These are phyloP conservation scores for Lasioglossum oenotherae DNA, from an alignment of 2,888 invertebrate species.

Conservation along the genomic window DNA sequence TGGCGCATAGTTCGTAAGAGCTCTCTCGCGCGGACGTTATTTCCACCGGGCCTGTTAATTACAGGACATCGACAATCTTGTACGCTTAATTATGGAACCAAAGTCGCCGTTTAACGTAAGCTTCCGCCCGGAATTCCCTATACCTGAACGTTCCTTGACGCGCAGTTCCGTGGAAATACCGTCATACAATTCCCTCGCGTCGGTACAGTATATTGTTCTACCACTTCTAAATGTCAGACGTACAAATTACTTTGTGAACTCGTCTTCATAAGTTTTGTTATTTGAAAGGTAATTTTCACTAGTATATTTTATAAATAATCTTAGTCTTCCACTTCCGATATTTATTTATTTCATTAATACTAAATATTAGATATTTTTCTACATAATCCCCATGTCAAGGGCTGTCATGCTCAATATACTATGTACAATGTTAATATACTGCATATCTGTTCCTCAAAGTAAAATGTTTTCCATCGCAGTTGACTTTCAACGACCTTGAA, in stretches of 20 bases:
- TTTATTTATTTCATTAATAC: too few species aligned
- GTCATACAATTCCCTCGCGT: background rate
- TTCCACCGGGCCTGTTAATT: conserved; percentile 5
- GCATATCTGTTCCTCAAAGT: too few species aligned
- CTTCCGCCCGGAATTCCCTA: background rate
- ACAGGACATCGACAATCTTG: conserved; percentile 1
- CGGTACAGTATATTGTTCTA: background rate
- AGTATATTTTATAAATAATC: background rate
- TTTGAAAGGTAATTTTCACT: background rate
- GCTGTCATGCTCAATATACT: too few species aligned
- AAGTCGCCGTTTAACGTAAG: background rate
- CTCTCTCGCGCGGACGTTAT: conserved; percentile 24
- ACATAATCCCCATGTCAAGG: too few species aligned
- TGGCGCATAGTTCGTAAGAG: conserved; percentile 24
- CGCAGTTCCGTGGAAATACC: background rate
- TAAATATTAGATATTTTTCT: too few species aligned
- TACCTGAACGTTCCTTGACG: background rate
- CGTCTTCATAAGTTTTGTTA: background rate
- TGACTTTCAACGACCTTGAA: too few species aligned
- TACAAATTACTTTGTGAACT: background rate
- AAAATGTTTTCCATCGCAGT: too few species aligned
- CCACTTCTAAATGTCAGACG: background rate
- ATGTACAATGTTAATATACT: too few species aligned
- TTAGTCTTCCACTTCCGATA: too few species aligned
- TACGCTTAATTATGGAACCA: background rate